Evolutionary conservation across 2,888 invertebrate genomes (phyloP), one percentile per base, ranked within the genome.

Genomic region (Philhelius pedissequus): DNA sequence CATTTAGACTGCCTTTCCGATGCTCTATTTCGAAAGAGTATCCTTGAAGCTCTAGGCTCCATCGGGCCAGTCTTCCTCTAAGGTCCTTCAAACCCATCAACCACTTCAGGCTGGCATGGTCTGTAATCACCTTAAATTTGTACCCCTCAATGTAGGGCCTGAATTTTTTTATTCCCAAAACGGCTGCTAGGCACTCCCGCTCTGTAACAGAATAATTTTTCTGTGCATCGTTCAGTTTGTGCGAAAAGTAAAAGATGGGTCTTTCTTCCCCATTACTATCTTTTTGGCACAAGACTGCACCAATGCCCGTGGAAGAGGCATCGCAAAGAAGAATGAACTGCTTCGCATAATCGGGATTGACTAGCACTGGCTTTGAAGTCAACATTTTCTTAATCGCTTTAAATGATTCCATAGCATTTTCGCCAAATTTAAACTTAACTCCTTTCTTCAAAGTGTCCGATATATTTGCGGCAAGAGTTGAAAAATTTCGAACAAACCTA

Each of bases 201-300:
- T 30, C 30, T 30, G 30, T 30, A 6, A 30, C 30, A 1, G 30
- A 30, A 30, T 35, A 35, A 13, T 50, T 50, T 9, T 13, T 25
- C 25, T 50, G 25, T 5, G 50, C 50, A 1, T 22, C 8, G 4
- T 52, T 40, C 22, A 52, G 25, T 15, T 68, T 27, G 15, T 52
- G 38, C 1, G 64, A 50, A 15, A n/a, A 50, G 22, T 30, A 45
- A 45, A 27, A 45, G 5, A 81, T 58, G 1, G 75, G 73, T 30
- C 66, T 43, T 58, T 83, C 86, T 13, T 38, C 30, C 9, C 68
- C 70, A 4, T 5, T 35, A 13, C 78, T 68, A 43, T 60, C 52
- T 11, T 45, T 45, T 40, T 86, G 79, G n/a, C 48, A 60, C 13
- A 83, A 43, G 7, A 80, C 74, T 35, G 35, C 35, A 35, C 35